Percentiles rank a stretch among this genome's conserved stretches.
Evolutionary conservation across 2,113 vertebrate genomes (phyloP).

Genomic region (Gobiocypris rarus): DNA sequence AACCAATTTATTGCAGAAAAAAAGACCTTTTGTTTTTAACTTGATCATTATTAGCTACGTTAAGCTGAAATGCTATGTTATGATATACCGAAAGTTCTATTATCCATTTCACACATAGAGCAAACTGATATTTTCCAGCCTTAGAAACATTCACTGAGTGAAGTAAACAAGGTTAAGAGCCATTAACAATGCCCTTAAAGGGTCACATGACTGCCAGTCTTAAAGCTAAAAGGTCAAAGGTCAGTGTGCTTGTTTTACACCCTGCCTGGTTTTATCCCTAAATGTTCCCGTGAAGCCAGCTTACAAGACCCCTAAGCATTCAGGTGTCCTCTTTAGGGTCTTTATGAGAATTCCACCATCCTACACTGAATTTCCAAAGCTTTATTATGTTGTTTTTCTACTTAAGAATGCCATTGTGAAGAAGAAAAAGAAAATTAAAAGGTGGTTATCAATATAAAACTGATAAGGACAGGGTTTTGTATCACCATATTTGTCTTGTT

Average conservation of each 20-base stretch:
- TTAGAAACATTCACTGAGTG: neutral
- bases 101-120: neutral
- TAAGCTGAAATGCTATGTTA: neutral
- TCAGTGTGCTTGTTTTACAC: constrained; percentile 50
- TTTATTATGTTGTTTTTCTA: constrained; percentile 30
- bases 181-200: neutral
- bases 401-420: neutral
- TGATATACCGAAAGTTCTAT: neutral
- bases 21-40: too few relatives aligned
- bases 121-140: too few relatives aligned
- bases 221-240: constrained; percentile 59
- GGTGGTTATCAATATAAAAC: neutral
- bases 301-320: constrained; percentile 51
- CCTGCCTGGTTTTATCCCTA: constrained; percentile 54
- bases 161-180: constrained; percentile 10
- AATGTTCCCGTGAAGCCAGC: neutral
- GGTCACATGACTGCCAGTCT: constrained; percentile 16
- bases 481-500: neutral
- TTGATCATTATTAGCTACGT: too few relatives aligned
- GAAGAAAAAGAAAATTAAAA: neutral
- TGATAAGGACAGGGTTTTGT: neutral
- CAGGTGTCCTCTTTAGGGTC: constrained; percentile 58
- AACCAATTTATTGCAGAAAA: neutral
- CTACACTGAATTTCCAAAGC: constrained; percentile 42
- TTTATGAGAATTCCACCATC: constrained; percentile 60